Base-by-base conservation (phyloP, 2,888 invertebrate genomes). In the Noctua pronuba region DNA sequence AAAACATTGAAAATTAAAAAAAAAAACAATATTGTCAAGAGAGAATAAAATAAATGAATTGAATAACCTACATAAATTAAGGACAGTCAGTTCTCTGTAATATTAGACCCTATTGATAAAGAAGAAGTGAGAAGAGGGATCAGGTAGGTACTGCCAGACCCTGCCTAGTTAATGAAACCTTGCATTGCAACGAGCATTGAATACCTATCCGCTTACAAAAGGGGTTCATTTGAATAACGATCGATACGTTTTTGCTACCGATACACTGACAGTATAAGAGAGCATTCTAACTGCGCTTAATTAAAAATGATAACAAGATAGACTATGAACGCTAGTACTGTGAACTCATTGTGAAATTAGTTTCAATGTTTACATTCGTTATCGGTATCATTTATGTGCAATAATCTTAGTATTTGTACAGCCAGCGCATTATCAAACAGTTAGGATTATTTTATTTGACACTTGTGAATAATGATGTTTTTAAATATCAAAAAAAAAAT, bases 301-400 rank as follows among this genome's bases (percentile, higher is more conserved):
- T 79, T 64, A 41, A 46, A 31, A 77, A 28, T 46, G 46, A 55
- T 81, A 65, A 58, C 4, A 31, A n/a, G 1, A 8, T 24, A 62
- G 5, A 55, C n/a, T n/a, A n/a, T n/a, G n/a, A n/a, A n/a, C 35
- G 13, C 16, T 21, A n/a, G 18, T 64, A 69, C 58, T 72, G 28
- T 52, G 72, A 64, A 64, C 82, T 65, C 44, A 77, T 86, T 86
- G 72, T 86, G 86, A 84, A 84, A 86, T 79, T 72, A 31, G 71
- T 69, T 75, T 28, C 52, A 77, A 79, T 85, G 55, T 86, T 84
- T 82, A 77, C 68, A 77, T 72, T 49, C 44, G 49, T 52, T 86
- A 86, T 84, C 85, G 41, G 31, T 76, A 72, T 64, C 72, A 84
- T 81, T 62, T 62, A 35, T 78, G 76, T 58, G 74, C 64, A 80